Evolutionary conservation across 2,113 vertebrate species (phyloP).

Genomic region (Ictalurus furcatus): DNA sequence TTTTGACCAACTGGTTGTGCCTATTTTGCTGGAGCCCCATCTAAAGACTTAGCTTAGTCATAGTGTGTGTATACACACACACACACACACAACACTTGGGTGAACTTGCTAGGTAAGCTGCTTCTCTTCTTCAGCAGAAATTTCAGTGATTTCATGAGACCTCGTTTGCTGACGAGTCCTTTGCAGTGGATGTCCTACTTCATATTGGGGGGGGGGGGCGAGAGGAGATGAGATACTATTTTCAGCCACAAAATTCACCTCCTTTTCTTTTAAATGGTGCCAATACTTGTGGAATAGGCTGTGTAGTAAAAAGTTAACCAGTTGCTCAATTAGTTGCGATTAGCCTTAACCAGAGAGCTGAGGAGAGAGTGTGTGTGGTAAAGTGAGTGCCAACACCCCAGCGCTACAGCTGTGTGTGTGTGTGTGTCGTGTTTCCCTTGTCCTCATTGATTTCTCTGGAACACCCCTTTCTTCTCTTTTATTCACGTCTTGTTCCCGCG

Average conservation of each 20-base stretch:
- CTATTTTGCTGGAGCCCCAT: neutral
- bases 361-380: neutral
- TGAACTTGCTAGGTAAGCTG: neutral
- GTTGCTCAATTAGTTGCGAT: neutral
- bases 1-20: neutral
- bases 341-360: neutral
- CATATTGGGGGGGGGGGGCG: neutral
- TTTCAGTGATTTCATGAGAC: neutral
- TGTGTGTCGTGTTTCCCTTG: neutral
- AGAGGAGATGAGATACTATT: too few relatives aligned
- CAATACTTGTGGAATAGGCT: neutral
- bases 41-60: neutral
- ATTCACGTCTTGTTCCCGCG: slow-evolving; percentile 13
- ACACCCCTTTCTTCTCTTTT: slow-evolving; percentile 43
- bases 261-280: neutral
- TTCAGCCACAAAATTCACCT: neutral
- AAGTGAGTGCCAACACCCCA: neutral
- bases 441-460: slow-evolving; percentile 42
- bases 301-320: neutral
- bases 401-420: neutral
- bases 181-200: neutral
- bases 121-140: neutral
- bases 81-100: neutral
- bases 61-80: too few relatives aligned
- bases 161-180: neutral